Evolutionary conservation across 92 coral and sea anemone species (phyloP).

Genomic region (Epizoanthus rinbou): DNA sequence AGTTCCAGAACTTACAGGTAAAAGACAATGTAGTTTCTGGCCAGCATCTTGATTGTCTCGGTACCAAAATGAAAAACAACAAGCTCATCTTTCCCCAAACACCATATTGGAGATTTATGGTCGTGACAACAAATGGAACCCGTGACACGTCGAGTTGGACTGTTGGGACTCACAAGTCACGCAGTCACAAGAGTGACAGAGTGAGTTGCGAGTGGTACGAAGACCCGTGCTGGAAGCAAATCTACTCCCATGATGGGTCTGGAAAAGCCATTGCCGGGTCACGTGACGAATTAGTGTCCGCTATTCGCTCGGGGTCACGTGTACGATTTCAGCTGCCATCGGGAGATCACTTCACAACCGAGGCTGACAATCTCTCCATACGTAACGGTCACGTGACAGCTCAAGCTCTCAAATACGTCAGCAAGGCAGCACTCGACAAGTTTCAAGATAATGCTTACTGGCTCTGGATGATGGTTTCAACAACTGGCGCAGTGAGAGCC

Average conservation of each 20-base stretch:
- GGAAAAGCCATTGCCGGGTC: slow-evolving; percentile 39
- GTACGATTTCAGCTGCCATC: slow-evolving; percentile 45
- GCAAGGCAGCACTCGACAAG: slow-evolving; percentile 31
- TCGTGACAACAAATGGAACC: slow-evolving; percentile 45
- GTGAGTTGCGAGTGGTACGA: slow-evolving; percentile 43
- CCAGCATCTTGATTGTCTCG: slow-evolving; percentile 34
- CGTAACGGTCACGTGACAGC: slow-evolving; percentile 58
- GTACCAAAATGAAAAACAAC: slow-evolving; percentile 28
- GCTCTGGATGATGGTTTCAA: slow-evolving; percentile 52
- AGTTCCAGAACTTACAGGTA: slow-evolving; percentile 29
- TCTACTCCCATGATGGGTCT: slow-evolving; percentile 28
- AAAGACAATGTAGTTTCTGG: slow-evolving; percentile 39
- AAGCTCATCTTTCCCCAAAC: slow-evolving; percentile 26
- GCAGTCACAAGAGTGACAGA: slow-evolving; percentile 44
- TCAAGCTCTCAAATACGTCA: slow-evolving; percentile 41
- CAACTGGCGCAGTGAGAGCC: slow-evolving; percentile 53
- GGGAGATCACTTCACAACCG: slow-evolving; percentile 43
- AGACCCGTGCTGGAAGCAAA: slow-evolving; percentile 51
- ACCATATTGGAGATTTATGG: slow-evolving; percentile 44
- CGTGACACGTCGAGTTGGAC: slow-evolving; percentile 56
- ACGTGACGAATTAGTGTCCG: slow-evolving; percentile 39
- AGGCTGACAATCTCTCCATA: slow-evolving; percentile 49
- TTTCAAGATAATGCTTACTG: slow-evolving; percentile 51
- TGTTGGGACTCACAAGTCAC: slow-evolving; percentile 50
- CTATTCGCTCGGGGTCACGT: slow-evolving; percentile 43